Conservation (phyloP, 1,140 invertebrate genomes). For the Diachasma alloeum region DNA sequence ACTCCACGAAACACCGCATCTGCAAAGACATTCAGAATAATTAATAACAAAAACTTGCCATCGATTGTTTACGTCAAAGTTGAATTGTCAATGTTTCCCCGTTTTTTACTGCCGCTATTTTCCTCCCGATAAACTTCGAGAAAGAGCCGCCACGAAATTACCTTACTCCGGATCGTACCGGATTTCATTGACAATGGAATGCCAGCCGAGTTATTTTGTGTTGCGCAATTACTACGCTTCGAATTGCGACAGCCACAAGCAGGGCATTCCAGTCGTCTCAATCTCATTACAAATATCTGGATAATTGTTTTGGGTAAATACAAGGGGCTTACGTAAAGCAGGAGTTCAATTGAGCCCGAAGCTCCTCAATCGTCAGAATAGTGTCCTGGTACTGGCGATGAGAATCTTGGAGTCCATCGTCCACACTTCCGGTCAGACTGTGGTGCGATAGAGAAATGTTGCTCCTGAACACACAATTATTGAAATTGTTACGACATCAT, state of each 20-base stretch:
- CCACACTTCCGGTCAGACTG: conserved; percentile 49
- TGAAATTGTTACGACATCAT: too few relatives aligned
- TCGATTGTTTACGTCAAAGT: too few relatives aligned
- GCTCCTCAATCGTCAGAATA: conserved; percentile 76
- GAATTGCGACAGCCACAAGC: background rate
- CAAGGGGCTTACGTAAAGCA: conserved; percentile 73
- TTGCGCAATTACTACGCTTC: conserved; percentile 38
- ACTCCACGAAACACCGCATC: conserved; percentile 84
- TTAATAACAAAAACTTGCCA: background rate
- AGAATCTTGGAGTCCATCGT: conserved; percentile 51
- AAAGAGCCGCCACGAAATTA: conserved; percentile 39
- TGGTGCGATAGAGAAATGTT: conserved; percentile 57
- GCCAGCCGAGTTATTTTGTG: conserved; percentile 35
- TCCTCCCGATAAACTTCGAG: background rate
- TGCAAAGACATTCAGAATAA: conserved; percentile 48
- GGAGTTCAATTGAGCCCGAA: conserved; percentile 75
- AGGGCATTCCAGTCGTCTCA: background rate
- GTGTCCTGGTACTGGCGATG: conserved; percentile 63
- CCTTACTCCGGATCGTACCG: conserved; percentile 48
- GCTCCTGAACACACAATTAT: conserved; percentile 46
- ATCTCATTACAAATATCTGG: background rate
- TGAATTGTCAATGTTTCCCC: background rate
- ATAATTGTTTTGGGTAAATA: background rate
- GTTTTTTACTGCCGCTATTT: background rate
- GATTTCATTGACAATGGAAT: conserved; percentile 48